A percentile compares a stretch with the other conserved stretches of the same genome.
Conservation (phyloP, 2,113 vertebrate genomes). For the Mungos mungo region DNA sequence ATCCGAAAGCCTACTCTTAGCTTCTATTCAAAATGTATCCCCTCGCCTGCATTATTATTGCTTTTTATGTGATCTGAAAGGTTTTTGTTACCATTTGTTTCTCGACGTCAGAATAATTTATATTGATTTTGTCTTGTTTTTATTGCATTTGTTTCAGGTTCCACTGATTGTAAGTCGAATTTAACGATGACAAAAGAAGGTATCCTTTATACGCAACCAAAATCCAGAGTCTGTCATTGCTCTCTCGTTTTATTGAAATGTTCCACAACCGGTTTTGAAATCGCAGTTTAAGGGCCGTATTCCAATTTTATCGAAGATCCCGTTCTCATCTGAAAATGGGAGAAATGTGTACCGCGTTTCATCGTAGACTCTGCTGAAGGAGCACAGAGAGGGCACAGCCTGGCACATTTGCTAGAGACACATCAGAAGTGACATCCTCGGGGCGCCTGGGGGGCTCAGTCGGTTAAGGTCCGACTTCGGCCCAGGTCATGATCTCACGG, state of each 20-base stretch:
- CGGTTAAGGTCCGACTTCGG: too few species aligned
- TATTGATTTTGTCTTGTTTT: neutral
- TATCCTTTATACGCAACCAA: neutral
- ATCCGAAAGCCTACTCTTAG: neutral
- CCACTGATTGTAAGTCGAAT: neutral
- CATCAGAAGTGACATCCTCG: neutral
- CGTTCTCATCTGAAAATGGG: neutral
- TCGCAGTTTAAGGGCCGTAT: neutral
- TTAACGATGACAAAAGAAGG: neutral
- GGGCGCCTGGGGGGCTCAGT: too few species aligned
- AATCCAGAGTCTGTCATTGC: neutral
- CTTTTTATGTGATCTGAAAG: neutral
- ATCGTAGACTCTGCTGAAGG: neutral
- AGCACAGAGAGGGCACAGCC: fast-evolving
- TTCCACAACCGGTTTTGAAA: neutral
- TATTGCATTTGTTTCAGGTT: neutral
- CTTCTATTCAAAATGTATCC: neutral
- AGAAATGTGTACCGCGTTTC: neutral
- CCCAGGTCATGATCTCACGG: too few species aligned
- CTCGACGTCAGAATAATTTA: neutral
- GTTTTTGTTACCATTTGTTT: neutral
- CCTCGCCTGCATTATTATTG: neutral
- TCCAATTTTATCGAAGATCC: neutral
- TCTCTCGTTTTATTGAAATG: neutral
- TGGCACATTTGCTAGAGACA: neutral